Evolutionary conservation across 53 echinoderm and acorn worm genomes (phyloP).

Genomic region (Glandiceps talaboti): DNA sequence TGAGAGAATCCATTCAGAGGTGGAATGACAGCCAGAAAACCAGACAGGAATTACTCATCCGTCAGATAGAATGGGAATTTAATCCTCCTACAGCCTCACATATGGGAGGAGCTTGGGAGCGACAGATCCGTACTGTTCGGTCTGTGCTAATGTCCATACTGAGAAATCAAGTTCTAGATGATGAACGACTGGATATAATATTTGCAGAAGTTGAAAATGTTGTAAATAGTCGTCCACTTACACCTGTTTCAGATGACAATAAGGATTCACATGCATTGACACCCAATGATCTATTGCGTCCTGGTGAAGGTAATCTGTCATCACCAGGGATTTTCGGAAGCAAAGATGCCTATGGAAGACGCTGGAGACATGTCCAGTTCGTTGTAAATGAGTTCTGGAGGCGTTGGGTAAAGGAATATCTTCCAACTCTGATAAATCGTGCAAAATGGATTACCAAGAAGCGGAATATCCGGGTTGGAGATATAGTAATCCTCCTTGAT

Average conservation of each 20-base stretch:
- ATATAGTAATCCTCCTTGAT: slow-evolving; percentile 23
- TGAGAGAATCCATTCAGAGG: slow-evolving; percentile 14
- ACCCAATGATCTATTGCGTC: slow-evolving; percentile 42
- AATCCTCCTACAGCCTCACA: slow-evolving; percentile 44
- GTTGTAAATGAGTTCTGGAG: slow-evolving; percentile 34
- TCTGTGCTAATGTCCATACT: slow-evolving; percentile 29
- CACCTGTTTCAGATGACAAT: slow-evolving; percentile 27
- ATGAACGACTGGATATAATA: slow-evolving; percentile 21
- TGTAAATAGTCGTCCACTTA: slow-evolving; percentile 40
- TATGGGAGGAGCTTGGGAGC: slow-evolving; percentile 57
- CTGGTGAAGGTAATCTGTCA: slow-evolving; percentile 2
- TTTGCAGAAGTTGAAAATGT: slow-evolving; percentile 54
- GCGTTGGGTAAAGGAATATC: slow-evolving; percentile 38
- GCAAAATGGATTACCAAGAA: slow-evolving; percentile 28
- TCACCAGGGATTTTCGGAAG: slow-evolving; percentile 26
- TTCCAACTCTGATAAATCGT: slow-evolving; percentile 34
- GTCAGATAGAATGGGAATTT: slow-evolving; percentile 42
- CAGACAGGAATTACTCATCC: too few relatives aligned
- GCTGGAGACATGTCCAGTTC: slow-evolving; percentile 43
- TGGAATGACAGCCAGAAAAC: slow-evolving; percentile 14
- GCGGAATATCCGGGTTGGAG: slow-evolving; percentile 17
- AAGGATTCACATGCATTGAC: slow-evolving; percentile 32
- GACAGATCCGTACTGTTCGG: slow-evolving; percentile 28
- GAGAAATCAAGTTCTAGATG: slow-evolving; percentile 13
- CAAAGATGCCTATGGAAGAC: slow-evolving; percentile 17